Base-by-base conservation (phyloP, 2,888 invertebrate species). In the Labia minor region DNA sequence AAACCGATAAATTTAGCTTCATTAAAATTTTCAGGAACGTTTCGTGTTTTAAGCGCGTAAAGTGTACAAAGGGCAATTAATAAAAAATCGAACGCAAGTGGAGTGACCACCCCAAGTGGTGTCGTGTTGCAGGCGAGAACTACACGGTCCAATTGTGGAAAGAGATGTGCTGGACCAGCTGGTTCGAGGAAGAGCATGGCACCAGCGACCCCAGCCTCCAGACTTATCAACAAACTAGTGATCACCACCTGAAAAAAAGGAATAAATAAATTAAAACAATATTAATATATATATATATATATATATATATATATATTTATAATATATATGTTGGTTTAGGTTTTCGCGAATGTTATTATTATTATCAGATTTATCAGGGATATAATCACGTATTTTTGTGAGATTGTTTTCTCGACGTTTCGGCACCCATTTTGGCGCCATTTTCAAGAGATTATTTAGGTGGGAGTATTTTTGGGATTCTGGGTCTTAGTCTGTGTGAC, bases 21-120 rank as follows among this genome's bases (percentile, higher is more conserved):
- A 79, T 90, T 91, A 77, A 90, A 90, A 77, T 90, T 90, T 76
- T 89, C 90, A 0, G 90, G 90, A 19, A 91, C 82, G 74, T 89
- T 89, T 61, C 91, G 79, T 0, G 88, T 88, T 75, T 87, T 87
- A 63, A 88, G 79, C n/a, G 90, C 90, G 75, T 90, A 88, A 37
- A 87, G 78, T 1, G 90, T 90, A 76, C 90, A 90, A 72, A 89
- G 79, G 2, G 82, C 80, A 69, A 90, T 85, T 64, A 90, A 81
- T 70, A 87, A 76, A 70, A 88, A 84, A 75, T 88, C 87, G 75
- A 87, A 88, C 19, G 85, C 85, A 66, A 89, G 79, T 1, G 90
- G 89, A 20, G 80, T 78, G 21, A 86, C 76, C 67, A 87, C 81
- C 1, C 82, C 82, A 73, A 81, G 77, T 61, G 81, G 78, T 1